phyloP scores from a whole-genome alignment of 2,113 vertebrate genomes.

The Brevimyrus niger region DNA sequence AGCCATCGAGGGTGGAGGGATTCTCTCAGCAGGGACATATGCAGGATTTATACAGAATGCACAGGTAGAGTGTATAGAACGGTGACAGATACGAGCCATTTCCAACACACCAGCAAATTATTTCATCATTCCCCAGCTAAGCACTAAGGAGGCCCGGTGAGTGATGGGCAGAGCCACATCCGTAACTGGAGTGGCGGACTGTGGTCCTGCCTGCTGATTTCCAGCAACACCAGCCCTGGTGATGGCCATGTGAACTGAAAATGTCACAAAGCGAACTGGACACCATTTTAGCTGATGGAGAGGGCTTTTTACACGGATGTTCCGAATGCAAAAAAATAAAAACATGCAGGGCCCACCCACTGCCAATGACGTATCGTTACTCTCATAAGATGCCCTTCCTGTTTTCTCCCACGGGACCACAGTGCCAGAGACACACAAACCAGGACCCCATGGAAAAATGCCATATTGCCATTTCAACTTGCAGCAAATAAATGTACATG shows the following conservation, averaged over 20 bases:
- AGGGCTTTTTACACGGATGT: background rate
- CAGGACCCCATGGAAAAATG: background rate
- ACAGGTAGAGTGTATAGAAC: background rate
- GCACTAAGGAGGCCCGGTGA: background rate
- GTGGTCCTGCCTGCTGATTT: background rate
- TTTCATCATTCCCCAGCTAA: background rate
- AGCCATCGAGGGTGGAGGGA: background rate
- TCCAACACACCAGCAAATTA: background rate
- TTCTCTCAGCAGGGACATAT: background rate
- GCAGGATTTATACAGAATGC: background rate
- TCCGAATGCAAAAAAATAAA: background rate
- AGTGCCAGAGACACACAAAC: background rate
- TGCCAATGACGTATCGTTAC: background rate
- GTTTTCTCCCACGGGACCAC: background rate
- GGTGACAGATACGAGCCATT: background rate
- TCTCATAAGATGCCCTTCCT: background rate
- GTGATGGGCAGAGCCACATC: background rate
- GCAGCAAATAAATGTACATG: background rate
- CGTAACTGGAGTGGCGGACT: background rate
- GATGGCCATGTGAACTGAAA: constrained; percentile 27
- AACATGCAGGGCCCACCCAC: background rate
- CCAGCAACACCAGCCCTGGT: background rate
- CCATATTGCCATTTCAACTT: background rate
- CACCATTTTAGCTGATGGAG: background rate
- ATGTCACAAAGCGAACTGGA: constrained; percentile 6